A percentile compares a stretch with the other conserved stretches of the same genome.
These are phyloP conservation scores for Xiphophorus couchianus DNA, from an alignment of 2,113 vertebrate species.

Conservation along the genomic window DNA sequence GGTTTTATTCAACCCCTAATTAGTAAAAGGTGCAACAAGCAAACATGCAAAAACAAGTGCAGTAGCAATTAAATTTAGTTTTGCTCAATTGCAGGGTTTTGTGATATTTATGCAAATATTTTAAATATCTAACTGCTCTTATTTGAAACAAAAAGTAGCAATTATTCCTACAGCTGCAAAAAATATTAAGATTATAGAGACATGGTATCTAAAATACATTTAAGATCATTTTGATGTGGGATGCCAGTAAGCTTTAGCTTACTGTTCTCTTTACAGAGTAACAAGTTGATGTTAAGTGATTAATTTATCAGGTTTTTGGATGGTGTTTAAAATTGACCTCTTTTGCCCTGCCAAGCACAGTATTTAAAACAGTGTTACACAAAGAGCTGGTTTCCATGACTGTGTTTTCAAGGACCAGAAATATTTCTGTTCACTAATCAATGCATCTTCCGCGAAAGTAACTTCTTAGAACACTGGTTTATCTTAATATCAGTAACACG, in stretches of 20 bases:
- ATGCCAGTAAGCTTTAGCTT: background rate
- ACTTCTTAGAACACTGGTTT: background rate
- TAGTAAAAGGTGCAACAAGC: background rate
- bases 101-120: too few species aligned
- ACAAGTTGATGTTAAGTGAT: background rate
- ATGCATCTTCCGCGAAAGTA: background rate
- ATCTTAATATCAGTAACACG: background rate
- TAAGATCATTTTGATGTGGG: background rate
- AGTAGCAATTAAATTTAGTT: background rate
- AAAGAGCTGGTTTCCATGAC: too few species aligned
- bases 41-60: background rate
- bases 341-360: too few species aligned
- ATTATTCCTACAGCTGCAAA: background rate
- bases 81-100: background rate
- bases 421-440: too few species aligned
- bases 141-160: background rate
- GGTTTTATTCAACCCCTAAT: background rate
- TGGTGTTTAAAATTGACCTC: too few species aligned
- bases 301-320: too few species aligned
- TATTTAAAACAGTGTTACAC: too few species aligned
- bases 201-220: background rate
- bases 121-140: too few species aligned
- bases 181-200: background rate
- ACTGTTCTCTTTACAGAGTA: background rate
- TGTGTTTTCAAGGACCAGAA: too few species aligned